A percentile compares a stretch with the other conserved stretches of the same genome.
These are phyloP conservation scores for Lepus timidus DNA, from an alignment of 2,113 vertebrate genomes.

Conservation along the genomic window DNA sequence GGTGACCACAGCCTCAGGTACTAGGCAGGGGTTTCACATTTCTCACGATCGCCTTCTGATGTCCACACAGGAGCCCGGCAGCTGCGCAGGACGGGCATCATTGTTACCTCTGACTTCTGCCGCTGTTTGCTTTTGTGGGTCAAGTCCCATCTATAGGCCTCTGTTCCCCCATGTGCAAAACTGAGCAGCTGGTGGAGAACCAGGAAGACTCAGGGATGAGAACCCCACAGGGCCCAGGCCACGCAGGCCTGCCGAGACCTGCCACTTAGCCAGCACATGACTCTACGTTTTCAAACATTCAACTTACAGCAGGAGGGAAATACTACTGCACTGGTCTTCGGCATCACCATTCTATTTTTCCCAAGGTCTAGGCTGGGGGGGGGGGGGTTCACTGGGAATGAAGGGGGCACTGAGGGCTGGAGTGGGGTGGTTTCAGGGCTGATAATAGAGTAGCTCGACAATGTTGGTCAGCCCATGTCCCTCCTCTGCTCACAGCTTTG, in stretches of 20 bases:
- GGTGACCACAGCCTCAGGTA: neutral
- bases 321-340: neutral
- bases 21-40: neutral
- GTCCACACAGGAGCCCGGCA: neutral
- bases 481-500: neutral
- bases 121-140: neutral
- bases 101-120: no score
- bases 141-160: neutral
- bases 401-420: neutral
- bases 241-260: neutral
- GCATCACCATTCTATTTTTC: neutral
- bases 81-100: no score
- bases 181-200: neutral
- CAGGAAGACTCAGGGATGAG: neutral
- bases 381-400: neutral
- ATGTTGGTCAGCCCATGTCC: fast-evolving
- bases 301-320: neutral
- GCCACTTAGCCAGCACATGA: neutral
- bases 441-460: no score
- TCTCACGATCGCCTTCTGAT: neutral
- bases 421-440: neutral
- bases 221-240: neutral
- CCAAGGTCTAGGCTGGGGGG: neutral
- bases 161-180: neutral
- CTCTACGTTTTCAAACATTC: neutral